Percentiles rank a stretch among this genome's conserved stretches.
These are phyloP conservation scores for Ahaetulla prasina DNA, from an alignment of 2,113 vertebrate species.

Conservation along the genomic window DNA sequence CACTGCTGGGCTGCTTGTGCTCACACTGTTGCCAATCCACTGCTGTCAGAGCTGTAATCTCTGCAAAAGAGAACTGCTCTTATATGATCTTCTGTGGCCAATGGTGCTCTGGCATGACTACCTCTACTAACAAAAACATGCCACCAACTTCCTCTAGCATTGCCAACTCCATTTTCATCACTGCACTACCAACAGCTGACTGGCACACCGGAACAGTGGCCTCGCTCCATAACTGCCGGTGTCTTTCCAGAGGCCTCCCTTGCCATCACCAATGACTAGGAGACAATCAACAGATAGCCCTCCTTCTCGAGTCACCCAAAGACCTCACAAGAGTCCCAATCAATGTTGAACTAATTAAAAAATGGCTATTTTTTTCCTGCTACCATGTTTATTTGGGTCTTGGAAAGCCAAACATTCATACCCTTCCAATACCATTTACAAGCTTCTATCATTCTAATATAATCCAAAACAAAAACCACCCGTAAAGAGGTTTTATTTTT, in stretches of 20 bases:
- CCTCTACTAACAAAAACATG: background rate
- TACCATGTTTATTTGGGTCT: background rate
- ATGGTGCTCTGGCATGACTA: background rate
- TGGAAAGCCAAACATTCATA: background rate
- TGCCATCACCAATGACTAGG: background rate
- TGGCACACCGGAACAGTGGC: background rate
- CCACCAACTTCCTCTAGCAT: background rate
- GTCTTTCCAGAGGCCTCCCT: background rate
- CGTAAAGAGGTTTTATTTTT: constrained; percentile 5
- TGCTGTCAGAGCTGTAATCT: background rate
- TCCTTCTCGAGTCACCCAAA: background rate
- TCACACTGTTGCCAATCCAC: background rate
- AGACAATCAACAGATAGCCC: background rate
- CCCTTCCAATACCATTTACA: background rate
- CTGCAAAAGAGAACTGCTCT: background rate
- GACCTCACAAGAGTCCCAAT: background rate
- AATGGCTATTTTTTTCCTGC: background rate
- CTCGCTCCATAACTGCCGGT: background rate
- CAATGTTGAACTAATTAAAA: background rate
- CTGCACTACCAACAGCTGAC: background rate
- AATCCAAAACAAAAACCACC: background rate
- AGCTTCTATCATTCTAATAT: background rate
- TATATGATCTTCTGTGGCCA: background rate
- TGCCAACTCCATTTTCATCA: background rate
- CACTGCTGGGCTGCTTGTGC: background rate